Evolutionary conservation across 2,888 invertebrate genomes (phyloP).

Genomic region (Pemphredon lugubris): DNA sequence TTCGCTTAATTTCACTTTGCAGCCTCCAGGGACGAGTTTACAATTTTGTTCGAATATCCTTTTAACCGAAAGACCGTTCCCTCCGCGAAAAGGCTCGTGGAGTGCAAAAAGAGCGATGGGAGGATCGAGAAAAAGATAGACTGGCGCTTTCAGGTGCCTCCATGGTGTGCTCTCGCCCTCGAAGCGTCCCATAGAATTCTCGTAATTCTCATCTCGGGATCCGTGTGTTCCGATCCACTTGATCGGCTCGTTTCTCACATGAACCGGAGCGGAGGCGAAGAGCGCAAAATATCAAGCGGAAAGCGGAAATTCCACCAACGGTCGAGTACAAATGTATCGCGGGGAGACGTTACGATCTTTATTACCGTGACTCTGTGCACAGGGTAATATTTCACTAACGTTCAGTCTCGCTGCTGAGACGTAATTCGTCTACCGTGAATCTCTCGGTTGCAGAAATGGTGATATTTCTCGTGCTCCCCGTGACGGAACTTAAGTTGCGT

Average conservation of each 20-base stretch:
- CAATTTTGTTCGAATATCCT: slow-evolving; percentile 34
- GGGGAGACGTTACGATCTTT: background rate
- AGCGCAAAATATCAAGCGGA: slow-evolving; percentile 29
- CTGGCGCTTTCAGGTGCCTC: slow-evolving; percentile 18
- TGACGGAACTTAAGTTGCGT: too few relatives aligned
- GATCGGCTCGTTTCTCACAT: slow-evolving; percentile 52
- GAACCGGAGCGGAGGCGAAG: slow-evolving; percentile 26
- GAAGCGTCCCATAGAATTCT: slow-evolving; percentile 47
- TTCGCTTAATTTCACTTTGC: background rate
- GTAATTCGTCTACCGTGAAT: too few relatives aligned
- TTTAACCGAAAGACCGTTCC: slow-evolving; percentile 9
- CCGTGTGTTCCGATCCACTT: slow-evolving; percentile 55
- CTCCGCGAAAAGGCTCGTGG: background rate
- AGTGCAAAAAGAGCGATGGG: slow-evolving; percentile 24
- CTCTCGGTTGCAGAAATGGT: too few relatives aligned
- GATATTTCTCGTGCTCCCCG: too few relatives aligned
- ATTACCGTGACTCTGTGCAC: background rate
- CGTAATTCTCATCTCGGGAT: slow-evolving; percentile 53
- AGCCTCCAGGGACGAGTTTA: slow-evolving; percentile 18
- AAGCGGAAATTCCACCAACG: slow-evolving; percentile 17
- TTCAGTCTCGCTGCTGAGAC: too few relatives aligned
- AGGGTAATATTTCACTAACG: too few relatives aligned
- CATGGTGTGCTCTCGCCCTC: slow-evolving; percentile 12
- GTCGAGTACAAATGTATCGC: slow-evolving; percentile 4
- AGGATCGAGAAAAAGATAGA: slow-evolving; percentile 35